phyloP scores from a whole-genome alignment of 2,888 invertebrate species.

The Leptarthrus brevirostris region DNA sequence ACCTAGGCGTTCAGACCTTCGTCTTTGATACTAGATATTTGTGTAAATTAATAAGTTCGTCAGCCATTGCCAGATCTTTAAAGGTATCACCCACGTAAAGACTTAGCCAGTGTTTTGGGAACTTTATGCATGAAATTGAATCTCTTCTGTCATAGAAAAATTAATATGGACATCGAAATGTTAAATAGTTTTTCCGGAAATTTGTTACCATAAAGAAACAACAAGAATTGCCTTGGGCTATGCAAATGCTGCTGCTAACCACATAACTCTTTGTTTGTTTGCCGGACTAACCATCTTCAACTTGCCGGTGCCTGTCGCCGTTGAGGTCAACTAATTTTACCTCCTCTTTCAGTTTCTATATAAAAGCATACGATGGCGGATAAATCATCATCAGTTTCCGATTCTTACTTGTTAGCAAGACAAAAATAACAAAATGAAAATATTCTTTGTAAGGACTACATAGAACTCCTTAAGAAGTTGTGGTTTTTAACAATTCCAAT shows the following conservation, averaged over 20 bases:
- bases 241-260: slow-evolving; percentile 1
- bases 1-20: slow-evolving; percentile 19
- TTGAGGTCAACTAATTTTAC: slow-evolving; percentile 15
- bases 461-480: not conserved
- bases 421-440: slow-evolving; percentile 5
- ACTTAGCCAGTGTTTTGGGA: no score
- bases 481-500: no score
- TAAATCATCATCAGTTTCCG: slow-evolving; percentile 1
- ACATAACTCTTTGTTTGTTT: no score
- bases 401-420: not conserved
- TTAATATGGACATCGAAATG: not conserved
- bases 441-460: slow-evolving; percentile 8
- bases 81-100: no score
- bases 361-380: not conserved
- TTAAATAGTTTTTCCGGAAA: slow-evolving; percentile 21
- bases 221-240: slow-evolving; percentile 23
- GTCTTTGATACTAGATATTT: slow-evolving; percentile 1
- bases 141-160: not conserved
- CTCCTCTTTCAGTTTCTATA: slow-evolving; percentile 5
- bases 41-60: not conserved
- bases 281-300: no score
- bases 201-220: slow-evolving; percentile 16
- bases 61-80: no score
- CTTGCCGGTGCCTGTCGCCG: not conserved
- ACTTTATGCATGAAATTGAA: no score